Percentiles rank a stretch among this genome's conserved stretches.
These are phyloP conservation scores for Sus scrofa DNA, from an alignment of 2,113 vertebrate species.

Conservation along the genomic window T2T-Sscrofa CM000824.6:134478501-134479000, in stretches of 20 bases:
- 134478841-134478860: neutral
- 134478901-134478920: neutral
- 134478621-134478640: neutral
- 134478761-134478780: constrained; percentile 5
- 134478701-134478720: neutral
- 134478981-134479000: neutral
- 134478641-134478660: neutral
- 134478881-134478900: neutral
- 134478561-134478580: neutral
- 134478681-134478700: constrained; percentile 32
- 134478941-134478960: neutral
- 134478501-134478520: constrained; percentile 57
- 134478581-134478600: neutral
- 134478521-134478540: constrained; percentile 21
- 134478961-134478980: neutral
- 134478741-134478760: constrained; percentile 8
- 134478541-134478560: neutral
- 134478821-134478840: neutral
- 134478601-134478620: neutral
- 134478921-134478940: neutral
- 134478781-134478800: neutral
- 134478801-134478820: neutral
- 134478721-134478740: constrained; percentile 11
- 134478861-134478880: neutral
- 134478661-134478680: neutral